phyloP scores from a whole-genome alignment of 2,113 vertebrate species.

The Neolamprologus toae region DNA sequence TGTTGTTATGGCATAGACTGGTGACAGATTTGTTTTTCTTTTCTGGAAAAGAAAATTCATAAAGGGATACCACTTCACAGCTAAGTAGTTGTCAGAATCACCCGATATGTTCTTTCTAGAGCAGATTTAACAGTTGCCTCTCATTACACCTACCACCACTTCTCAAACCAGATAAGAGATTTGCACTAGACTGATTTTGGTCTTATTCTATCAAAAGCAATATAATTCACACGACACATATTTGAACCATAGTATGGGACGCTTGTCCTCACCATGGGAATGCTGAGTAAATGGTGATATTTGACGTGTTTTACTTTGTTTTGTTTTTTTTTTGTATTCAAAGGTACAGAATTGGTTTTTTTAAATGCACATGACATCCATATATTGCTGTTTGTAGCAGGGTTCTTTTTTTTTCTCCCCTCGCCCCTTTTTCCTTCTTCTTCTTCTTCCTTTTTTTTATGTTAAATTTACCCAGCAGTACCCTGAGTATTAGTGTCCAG shows the following conservation, averaged over 20 bases:
- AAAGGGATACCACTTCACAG: slow-evolving; percentile 66
- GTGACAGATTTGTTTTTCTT: background rate
- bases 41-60: background rate
- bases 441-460: background rate
- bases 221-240: slow-evolving; percentile 63
- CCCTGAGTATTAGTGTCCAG: slow-evolving; percentile 45
- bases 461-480: slow-evolving; percentile 5
- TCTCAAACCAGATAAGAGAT: slow-evolving; percentile 74
- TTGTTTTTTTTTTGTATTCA: slow-evolving; percentile 25
- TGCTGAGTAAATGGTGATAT: slow-evolving; percentile 56
- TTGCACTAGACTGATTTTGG: slow-evolving; percentile 76
- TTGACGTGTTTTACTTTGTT: slow-evolving; percentile 2
- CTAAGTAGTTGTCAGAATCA: slow-evolving; percentile 36
- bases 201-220: slow-evolving; percentile 75
- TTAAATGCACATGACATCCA: slow-evolving; percentile 38
- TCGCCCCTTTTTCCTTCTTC: background rate
- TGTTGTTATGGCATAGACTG: slow-evolving; percentile 15
- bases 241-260: slow-evolving; percentile 28
- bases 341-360: slow-evolving; percentile 57
- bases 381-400: slow-evolving; percentile 27
- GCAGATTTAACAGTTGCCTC: slow-evolving; percentile 26
- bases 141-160: slow-evolving; percentile 64
- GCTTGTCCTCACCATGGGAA: slow-evolving; percentile 44
- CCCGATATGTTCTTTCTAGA: slow-evolving; percentile 43
- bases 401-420: background rate